Evolutionary conservation across 2,888 invertebrate species (phyloP).

Genomic region (Drosophila melanocephala): DNA sequence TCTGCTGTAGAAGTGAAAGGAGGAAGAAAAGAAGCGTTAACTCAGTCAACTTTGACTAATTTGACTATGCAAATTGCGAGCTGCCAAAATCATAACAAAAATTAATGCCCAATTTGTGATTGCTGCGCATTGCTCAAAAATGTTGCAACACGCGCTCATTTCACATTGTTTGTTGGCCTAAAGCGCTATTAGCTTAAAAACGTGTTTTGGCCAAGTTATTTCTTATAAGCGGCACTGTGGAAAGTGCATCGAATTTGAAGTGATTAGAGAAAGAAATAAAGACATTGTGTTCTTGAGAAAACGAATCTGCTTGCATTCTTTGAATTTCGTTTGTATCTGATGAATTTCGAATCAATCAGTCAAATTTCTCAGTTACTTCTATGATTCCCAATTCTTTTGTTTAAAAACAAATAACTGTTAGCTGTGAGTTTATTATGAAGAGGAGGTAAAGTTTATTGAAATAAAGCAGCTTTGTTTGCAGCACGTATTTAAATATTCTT

Average conservation of each 20-base stretch:
- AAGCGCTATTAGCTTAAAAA: not conserved
- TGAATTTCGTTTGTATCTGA: not conserved
- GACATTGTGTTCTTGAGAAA: not conserved
- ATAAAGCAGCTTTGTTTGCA: not conserved
- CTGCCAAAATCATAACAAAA: constrained; percentile 30
- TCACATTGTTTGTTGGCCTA: constrained; percentile 16
- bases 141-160: constrained; percentile 28
- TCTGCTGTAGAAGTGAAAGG: constrained; percentile 58
- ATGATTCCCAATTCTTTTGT: not conserved
- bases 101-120: constrained; percentile 24
- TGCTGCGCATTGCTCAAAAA: constrained; percentile 18
- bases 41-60: constrained; percentile 9
- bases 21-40: constrained; percentile 52
- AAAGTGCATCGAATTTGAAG: not conserved
- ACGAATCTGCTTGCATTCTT: not conserved
- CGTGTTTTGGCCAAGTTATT: not conserved
- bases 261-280: not conserved
- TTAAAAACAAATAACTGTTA: not conserved
- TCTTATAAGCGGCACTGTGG: constrained; percentile 2
- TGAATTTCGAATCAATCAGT: not conserved
- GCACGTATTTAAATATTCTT: not conserved
- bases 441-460: not conserved
- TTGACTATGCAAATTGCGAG: constrained; percentile 42
- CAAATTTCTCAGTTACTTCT: not conserved
- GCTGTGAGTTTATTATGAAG: not conserved